Base-by-base conservation (phyloP, 2,888 invertebrate species). In the Erebia aethiops region DNA sequence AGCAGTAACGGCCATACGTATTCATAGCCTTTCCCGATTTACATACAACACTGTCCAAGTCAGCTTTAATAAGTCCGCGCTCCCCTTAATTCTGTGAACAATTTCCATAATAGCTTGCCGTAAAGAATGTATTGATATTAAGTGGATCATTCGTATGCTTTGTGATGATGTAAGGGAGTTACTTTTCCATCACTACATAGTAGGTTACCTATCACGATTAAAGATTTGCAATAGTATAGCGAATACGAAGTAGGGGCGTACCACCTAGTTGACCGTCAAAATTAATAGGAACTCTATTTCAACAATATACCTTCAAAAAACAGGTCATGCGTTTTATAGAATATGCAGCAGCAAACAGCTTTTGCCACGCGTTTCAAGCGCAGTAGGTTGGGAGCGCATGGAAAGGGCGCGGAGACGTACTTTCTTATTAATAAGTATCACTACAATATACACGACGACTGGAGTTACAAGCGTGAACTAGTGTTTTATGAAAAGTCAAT, bases 11-110 rank as follows among this genome's bases (percentile, higher is more conserved):
- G 57, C 58, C 67, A 35, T 43, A 56, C 56, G 54, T 65, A 54
- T 56, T 18, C 56, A 41, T 9, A 65, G 43, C 57, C 56, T 49
- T 8, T 18, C 43, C 57, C 43, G 46, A 67, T 67, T 58, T 67
- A 46, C 67, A 67, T 57, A 58, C 67, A 58, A 67, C 67, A 58
- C 67, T 58, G 67, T 58, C 14, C 21, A 43, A 41, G 67, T 18
- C 62, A 13, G 21, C 46, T 62, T 62, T 49, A 21, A 62, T 46
- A 62, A 49, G 61, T 43, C 43, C 46, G 43, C 46, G 49, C 14
- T 49, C 21, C 57, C 56, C 52, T n/a, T 52, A 41, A 63, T 49
- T 61, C 61, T 18, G 61, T 43, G 43, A 43, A 61, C 61, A 11
- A 41, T 57, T 57, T 57, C 56, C 56, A 21, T 56, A 57, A 57